phyloP scores from a whole-genome alignment of 1,140 invertebrate genomes.

The Goniozus legneri region DNA sequence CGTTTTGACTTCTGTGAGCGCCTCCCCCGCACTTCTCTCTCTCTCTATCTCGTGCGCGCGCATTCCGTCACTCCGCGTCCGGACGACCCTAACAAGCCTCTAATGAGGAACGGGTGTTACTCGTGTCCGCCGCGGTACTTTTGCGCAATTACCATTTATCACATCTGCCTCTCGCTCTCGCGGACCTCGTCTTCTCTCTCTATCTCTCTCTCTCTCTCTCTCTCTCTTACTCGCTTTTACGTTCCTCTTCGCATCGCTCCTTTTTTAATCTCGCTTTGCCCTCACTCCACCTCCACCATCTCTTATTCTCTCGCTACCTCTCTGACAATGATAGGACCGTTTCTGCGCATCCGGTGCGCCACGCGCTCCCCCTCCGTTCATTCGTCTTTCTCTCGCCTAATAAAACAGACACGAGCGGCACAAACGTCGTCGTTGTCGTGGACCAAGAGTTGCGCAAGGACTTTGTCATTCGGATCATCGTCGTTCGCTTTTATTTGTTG shows the following conservation, averaged over 20 bases:
- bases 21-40: conserved; percentile 5
- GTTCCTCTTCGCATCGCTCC: not conserved
- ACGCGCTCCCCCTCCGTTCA: conserved; percentile 8
- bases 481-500: too few species aligned
- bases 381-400: too few species aligned
- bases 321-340: conserved; percentile 10
- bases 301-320: conserved; percentile 8
- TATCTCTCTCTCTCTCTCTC: not conserved
- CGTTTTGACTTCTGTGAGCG: conserved; percentile 29
- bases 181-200: not conserved
- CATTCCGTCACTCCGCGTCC: conserved; percentile 39
- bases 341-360: conserved; percentile 22
- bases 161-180: conserved; percentile 32
- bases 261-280: not conserved
- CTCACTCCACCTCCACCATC: not conserved
- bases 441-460: too few species aligned
- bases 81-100: conserved; percentile 42
- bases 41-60: conserved; percentile 8
- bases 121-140: conserved; percentile 36
- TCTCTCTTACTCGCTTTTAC: not conserved
- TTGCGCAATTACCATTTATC: conserved; percentile 46
- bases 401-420: too few species aligned
- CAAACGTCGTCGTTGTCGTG: too few species aligned
- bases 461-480: too few species aligned
- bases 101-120: conserved; percentile 50